phyloP scores from a whole-genome alignment of 2,797 vertebrate species.

The Neoniphon sammara region DNA sequence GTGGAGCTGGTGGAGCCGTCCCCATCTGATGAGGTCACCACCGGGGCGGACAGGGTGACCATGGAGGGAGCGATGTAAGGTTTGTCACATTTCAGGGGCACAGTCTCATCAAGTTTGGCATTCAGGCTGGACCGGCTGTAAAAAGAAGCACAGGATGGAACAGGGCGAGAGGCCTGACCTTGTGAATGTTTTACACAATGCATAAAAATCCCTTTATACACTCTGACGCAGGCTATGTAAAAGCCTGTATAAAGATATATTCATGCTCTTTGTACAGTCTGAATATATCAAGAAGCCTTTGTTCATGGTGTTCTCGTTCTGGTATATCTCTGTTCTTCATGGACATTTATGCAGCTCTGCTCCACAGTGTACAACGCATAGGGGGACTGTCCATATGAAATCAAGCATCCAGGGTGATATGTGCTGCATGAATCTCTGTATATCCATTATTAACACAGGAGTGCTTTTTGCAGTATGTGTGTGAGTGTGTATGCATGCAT shows the following conservation, averaged over 20 bases:
- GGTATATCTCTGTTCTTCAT: not conserved
- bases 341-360: not conserved
- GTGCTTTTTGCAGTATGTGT: slow-evolving; percentile 1
- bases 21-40: slow-evolving; percentile 89
- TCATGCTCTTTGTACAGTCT: not conserved
- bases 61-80: slow-evolving; percentile 96
- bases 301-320: slow-evolving; percentile 10
- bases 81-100: slow-evolving; percentile 95
- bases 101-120: slow-evolving; percentile 94
- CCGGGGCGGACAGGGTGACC: slow-evolving; percentile 94
- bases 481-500: not conserved
- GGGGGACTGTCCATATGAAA: slow-evolving; percentile 3
- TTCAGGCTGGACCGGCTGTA: slow-evolving; percentile 96
- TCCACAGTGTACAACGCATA: slow-evolving; percentile 2
- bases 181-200: slow-evolving; percentile 46
- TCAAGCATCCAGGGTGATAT: not conserved
- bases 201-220: slow-evolving; percentile 13
- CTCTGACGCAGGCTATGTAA: not conserved
- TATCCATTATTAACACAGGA: slow-evolving; percentile 1
- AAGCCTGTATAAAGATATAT: not conserved
- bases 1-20: slow-evolving; percentile 88
- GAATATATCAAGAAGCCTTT: not conserved
- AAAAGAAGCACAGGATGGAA: slow-evolving; percentile 46
- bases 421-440: too few relatives aligned
- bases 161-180: slow-evolving; percentile 42